A percentile compares a stretch with the other conserved stretches of the same genome.
These are phyloP conservation scores for Sorex maritimensis DNA, from an alignment of 2,797 vertebrate species.

Conservation along the genomic window DNA sequence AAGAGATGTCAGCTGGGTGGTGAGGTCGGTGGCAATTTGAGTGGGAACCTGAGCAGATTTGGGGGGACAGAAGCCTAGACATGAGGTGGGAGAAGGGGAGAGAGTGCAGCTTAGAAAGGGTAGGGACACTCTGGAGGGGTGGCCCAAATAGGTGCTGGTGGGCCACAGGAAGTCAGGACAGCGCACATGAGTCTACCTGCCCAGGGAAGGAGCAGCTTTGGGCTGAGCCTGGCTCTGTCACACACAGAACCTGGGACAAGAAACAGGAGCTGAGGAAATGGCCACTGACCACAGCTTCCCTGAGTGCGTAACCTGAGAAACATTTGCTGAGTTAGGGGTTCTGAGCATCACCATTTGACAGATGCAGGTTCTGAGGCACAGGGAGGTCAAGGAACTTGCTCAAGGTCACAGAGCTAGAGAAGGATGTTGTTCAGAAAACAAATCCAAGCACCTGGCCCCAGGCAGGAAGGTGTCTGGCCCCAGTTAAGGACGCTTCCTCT, in stretches of 20 bases:
- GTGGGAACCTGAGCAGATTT: background rate
- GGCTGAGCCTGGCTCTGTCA: too few species aligned
- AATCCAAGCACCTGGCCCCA: background rate
- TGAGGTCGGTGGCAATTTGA: background rate
- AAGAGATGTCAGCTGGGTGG: background rate
- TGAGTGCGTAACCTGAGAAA: too few species aligned
- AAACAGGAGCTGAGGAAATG: too few species aligned
- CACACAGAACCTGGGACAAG: too few species aligned
- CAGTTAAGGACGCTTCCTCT: background rate
- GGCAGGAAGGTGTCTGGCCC: background rate
- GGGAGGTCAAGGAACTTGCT: background rate
- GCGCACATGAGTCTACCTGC: too few species aligned
- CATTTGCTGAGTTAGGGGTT: background rate
- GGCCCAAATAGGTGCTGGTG: background rate
- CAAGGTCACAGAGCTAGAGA: background rate
- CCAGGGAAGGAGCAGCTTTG: too few species aligned
- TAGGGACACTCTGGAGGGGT: background rate
- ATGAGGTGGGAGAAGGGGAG: background rate
- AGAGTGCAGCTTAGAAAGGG: background rate
- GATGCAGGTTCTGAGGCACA: conserved; percentile 4
- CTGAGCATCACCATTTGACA: background rate
- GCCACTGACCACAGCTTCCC: too few species aligned
- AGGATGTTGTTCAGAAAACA: background rate
- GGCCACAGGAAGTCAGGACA: background rate
- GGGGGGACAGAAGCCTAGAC: too few species aligned